These are phyloP conservation scores for Elaeidobius kamerunicus DNA, from an alignment of 2,888 invertebrate species.

Conservation along the genomic window DNA sequence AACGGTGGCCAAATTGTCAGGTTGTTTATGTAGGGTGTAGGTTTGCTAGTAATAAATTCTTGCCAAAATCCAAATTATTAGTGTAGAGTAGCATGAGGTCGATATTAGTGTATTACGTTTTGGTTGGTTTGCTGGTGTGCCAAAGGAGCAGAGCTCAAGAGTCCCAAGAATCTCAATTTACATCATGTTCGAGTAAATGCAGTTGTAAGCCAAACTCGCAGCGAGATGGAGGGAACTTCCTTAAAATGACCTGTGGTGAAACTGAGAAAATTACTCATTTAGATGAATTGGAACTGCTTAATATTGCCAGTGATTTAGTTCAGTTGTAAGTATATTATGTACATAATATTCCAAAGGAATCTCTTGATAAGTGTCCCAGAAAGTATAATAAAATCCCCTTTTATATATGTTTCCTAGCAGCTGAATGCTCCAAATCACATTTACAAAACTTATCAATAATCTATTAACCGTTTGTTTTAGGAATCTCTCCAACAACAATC, in stretches of 20 bases:
- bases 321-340: conserved; percentile 59
- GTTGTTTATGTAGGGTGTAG: conserved; percentile 15
- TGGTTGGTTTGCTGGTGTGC: too few species aligned
- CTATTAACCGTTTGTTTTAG: conserved; percentile 54
- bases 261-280: conserved; percentile 57
- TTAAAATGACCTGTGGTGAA: conserved; percentile 63
- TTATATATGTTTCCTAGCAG: too few species aligned
- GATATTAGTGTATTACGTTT: too few species aligned
- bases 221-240: conserved; percentile 53
- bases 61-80: conserved; percentile 14
- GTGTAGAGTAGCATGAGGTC: too few species aligned
- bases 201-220: conserved; percentile 55
- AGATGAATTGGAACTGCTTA: conserved; percentile 61
- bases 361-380: too few species aligned
- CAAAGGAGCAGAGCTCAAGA: too few species aligned
- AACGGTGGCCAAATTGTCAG: not conserved
- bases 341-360: too few species aligned
- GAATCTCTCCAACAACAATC: conserved; percentile 64
- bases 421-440: too few species aligned
- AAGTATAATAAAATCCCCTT: too few species aligned
- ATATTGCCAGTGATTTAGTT: conserved; percentile 59
- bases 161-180: too few species aligned
- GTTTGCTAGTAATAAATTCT: conserved; percentile 11
- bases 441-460: too few species aligned
- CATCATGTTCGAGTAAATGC: conserved; percentile 50